Base-by-base conservation (phyloP, 2,888 invertebrate species). In the Trachelus tabidus region DNA sequence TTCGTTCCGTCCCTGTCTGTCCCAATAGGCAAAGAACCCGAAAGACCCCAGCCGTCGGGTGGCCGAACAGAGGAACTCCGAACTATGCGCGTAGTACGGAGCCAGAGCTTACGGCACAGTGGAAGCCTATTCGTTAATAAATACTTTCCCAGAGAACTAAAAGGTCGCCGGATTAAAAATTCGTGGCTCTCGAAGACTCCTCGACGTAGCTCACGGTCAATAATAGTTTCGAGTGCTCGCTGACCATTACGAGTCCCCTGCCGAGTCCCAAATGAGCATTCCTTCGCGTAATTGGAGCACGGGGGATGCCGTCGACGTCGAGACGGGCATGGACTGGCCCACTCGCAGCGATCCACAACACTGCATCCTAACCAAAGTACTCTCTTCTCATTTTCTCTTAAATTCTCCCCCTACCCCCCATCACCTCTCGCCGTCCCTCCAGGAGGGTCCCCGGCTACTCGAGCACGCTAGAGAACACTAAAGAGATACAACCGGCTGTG, bases 241-340 rank as follows among this genome's bases (percentile, higher is more conserved):
- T 88, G 89, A 87, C 88, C 88, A 87, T 89, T 88, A 88, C 81
- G 81, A 77, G 85, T 84, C 85, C 86, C 88, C 88, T 81, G 86
- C 80, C 83, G 86, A 80, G 86, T 85, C 81, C 84, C 86, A 89
- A 89, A 89, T 89, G 89, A 89, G 89, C 89, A 89, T 89, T 89
- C 89, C 89, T 86, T 81, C 85, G 85, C 84, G 89, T 89, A 89
- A 89, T 89, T 89, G 89, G 88, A 89, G 88, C 89, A 85, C 86
- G 84, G 83, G 84, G 85, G 83, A 85, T 81, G 83, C 80, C 76
- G 75, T 80, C 79, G 81, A 81, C 80, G 82, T 56, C 35, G 76
- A 37, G 76, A 68, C 74, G 56, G 56, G 56, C 56, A 56, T 56
- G 56, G 56, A 56, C 56, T 23, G 56, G 56, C 56, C 56, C 56